Evolutionary conservation across 2,113 vertebrate species (phyloP).

Genomic region (Ammodytes marinus): DNA sequence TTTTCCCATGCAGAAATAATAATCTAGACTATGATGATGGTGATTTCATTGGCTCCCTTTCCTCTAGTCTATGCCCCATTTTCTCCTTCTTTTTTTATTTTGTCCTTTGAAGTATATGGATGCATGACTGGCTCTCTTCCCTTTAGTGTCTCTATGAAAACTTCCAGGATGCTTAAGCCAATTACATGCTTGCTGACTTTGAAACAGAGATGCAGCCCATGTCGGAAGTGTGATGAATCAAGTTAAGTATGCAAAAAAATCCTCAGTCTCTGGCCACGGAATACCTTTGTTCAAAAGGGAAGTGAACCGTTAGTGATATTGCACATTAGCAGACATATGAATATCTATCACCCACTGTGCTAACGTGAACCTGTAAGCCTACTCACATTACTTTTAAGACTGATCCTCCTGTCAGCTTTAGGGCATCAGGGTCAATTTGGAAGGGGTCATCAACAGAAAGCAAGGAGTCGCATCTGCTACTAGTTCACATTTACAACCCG

Average conservation of each 20-base stretch:
- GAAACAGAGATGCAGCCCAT: constrained; percentile 29
- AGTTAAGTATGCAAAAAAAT: constrained; percentile 30
- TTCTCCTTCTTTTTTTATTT: constrained; percentile 4
- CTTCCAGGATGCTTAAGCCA: constrained; percentile 51
- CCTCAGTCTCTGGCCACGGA: constrained; percentile 16
- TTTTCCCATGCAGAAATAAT: constrained; percentile 22
- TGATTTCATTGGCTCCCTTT: constrained; percentile 26
- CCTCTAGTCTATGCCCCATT: not conserved
- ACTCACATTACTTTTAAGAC: not conserved
- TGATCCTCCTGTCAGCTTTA: not conserved
- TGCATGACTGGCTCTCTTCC: constrained; percentile 28
- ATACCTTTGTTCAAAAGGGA: constrained; percentile 21
- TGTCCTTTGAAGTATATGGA: constrained; percentile 40
- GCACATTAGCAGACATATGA: not conserved
- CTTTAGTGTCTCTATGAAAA: constrained; percentile 39
- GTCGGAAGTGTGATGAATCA: constrained; percentile 44
- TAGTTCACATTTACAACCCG: not conserved
- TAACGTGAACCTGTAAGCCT: not conserved
- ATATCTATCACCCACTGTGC: not conserved
- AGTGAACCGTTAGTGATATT: constrained; percentile 14
- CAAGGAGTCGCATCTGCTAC: not conserved
- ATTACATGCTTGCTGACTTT: constrained; percentile 53
- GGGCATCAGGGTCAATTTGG: not conserved
- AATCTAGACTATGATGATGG: constrained; percentile 34
- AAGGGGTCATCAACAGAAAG: not conserved